Percentiles rank a stretch among this genome's conserved stretches.
phyloP scores from a whole-genome alignment of 2,888 invertebrate genomes.

The Meghimatium bilineatum region DNA sequence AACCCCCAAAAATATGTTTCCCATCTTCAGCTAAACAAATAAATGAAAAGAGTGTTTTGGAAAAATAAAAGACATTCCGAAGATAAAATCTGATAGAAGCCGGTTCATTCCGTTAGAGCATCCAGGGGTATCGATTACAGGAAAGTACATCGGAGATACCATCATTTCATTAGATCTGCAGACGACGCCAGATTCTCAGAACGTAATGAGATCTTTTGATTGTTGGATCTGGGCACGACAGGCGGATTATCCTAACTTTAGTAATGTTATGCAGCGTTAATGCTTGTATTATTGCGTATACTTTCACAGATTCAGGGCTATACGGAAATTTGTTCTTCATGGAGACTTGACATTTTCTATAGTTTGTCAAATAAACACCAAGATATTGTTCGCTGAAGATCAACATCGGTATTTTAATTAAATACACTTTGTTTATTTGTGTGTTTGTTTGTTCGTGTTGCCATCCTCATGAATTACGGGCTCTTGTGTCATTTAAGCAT shows the following conservation, averaged over 20 bases:
- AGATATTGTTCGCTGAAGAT: too few species aligned
- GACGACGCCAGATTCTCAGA: background rate
- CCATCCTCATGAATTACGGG: too few species aligned
- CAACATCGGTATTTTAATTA: too few species aligned
- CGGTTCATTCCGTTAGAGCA: slow-evolving; percentile 7
- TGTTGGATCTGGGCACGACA: background rate
- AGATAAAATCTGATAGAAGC: slow-evolving; percentile 22
- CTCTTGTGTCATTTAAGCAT: background rate
- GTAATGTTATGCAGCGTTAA: background rate
- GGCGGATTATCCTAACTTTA: background rate
- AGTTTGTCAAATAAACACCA: background rate
- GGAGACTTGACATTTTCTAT: background rate
- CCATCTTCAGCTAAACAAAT: background rate
- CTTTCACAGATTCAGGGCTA: background rate
- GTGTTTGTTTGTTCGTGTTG: too few species aligned
- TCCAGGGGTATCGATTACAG: slow-evolving; percentile 18
- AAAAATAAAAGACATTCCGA: background rate
- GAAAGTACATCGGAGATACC: slow-evolving; percentile 14
- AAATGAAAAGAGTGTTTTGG: background rate
- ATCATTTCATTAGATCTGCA: slow-evolving; percentile 41
- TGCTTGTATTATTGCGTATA: background rate
- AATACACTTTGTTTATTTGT: too few species aligned
- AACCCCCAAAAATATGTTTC: background rate
- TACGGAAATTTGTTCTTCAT: background rate
- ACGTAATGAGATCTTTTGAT: background rate